phyloP scores from a whole-genome alignment of 2,888 invertebrate species.

The Harmothoe impar region DNA sequence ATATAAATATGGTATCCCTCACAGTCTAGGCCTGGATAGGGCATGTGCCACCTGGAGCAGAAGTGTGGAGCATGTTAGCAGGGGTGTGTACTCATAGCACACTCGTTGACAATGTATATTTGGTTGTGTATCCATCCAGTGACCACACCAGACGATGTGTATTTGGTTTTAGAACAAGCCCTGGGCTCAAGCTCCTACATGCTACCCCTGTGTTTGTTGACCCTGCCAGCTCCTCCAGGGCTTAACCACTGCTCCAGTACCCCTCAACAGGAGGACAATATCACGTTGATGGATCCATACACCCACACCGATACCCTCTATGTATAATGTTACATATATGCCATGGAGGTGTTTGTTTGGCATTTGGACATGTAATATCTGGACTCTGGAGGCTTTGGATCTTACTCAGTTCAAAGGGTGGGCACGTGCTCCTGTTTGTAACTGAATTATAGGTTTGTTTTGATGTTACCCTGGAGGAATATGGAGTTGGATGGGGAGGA shows the following conservation, averaged over 20 bases:
- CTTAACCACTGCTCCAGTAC: neutral
- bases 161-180: neutral
- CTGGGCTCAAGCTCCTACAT: neutral
- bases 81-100: neutral
- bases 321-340: neutral
- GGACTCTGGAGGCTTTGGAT: neutral
- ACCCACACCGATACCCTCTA: neutral
- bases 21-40: too few species aligned
- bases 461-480: conserved; percentile 2
- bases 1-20: too few species aligned
- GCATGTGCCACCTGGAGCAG: too few species aligned
- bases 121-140: neutral
- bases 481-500: neutral
- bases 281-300: neutral
- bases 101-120: neutral
- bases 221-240: neutral
- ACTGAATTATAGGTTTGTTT: conserved; percentile 1
- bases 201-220: neutral
- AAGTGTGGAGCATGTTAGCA: neutral
- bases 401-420: neutral
- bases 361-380: neutral
- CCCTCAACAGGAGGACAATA: neutral
- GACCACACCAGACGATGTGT: neutral
- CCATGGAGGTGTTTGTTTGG: conserved; percentile 6
- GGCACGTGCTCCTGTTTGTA: neutral